Conservation (phyloP, 2,888 invertebrate species). For the Eledone cirrhosa region DNA sequence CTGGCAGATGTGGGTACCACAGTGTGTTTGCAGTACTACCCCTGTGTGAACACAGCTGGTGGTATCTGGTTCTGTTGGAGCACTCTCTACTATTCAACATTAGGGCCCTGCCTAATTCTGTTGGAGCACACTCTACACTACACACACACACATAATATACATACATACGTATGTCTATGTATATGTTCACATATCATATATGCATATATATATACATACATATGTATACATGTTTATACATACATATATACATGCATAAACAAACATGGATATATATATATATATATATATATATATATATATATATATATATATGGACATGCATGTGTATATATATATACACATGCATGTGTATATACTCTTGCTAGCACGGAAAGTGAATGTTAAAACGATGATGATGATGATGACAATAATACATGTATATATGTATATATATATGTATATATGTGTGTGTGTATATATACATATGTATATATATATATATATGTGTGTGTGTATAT, state of each 20-base stretch:
- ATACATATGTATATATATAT: not conserved
- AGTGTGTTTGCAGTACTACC: conserved; percentile 87
- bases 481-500: not conserved
- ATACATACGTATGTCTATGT: no score
- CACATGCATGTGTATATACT: not conserved
- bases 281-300: not conserved
- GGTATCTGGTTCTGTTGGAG: conserved; percentile 63
- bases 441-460: not conserved
- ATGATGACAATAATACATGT: not conserved
- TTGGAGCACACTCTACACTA: conserved; percentile 31
- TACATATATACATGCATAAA: no score
- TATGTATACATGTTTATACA: no score
- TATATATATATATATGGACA: not conserved
- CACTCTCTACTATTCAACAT: conserved; percentile 7
- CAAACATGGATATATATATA: no score
- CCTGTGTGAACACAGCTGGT: conserved; percentile 67
- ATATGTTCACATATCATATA: no score
- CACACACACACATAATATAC: no score
- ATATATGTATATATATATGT: not conserved
- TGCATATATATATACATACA: no score
- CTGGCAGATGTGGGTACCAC: conserved; percentile 87
- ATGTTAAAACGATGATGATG: no score
- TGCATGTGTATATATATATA: not conserved
- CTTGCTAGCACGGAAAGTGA: no score
- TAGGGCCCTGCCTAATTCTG: no score